Evolutionary conservation across 2,113 vertebrate species (phyloP).

Genomic region (Seriola rivoliana): DNA sequence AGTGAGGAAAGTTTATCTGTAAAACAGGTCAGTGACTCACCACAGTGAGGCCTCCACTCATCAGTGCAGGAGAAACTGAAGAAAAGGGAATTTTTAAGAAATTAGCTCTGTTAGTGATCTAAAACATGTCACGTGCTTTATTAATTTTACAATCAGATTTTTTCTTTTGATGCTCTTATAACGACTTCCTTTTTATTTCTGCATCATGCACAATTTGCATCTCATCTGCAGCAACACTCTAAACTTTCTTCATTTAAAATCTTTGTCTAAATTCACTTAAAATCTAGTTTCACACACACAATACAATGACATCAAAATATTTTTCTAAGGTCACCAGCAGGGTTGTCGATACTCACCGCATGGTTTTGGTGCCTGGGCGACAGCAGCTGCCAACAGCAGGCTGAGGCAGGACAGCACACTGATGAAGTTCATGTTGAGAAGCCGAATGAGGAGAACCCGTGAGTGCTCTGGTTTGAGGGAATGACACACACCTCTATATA

Average conservation of each 20-base stretch:
- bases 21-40: slow-evolving; percentile 27
- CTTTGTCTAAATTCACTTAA: background rate
- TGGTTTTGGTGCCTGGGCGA: slow-evolving; percentile 26
- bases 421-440: slow-evolving; percentile 39
- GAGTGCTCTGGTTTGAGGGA: background rate
- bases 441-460: background rate
- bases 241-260: background rate
- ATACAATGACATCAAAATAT: background rate
- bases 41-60: slow-evolving; percentile 36
- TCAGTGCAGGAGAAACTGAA: slow-evolving; percentile 35
- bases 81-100: background rate
- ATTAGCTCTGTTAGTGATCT: background rate
- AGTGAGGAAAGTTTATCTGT: background rate
- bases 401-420: slow-evolving; percentile 28
- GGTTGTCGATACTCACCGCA: slow-evolving; percentile 33
- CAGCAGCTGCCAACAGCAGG: slow-evolving; percentile 45
- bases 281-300: background rate
- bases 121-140: background rate
- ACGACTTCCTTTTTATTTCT: too few species aligned
- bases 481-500: background rate
- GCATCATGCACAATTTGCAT: too few species aligned
- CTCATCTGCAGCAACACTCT: background rate
- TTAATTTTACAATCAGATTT: too few species aligned
- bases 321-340: background rate
- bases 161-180: too few species aligned